Base-by-base conservation (phyloP, 1,140 invertebrate genomes). In the Musca vetustissima region DNA sequence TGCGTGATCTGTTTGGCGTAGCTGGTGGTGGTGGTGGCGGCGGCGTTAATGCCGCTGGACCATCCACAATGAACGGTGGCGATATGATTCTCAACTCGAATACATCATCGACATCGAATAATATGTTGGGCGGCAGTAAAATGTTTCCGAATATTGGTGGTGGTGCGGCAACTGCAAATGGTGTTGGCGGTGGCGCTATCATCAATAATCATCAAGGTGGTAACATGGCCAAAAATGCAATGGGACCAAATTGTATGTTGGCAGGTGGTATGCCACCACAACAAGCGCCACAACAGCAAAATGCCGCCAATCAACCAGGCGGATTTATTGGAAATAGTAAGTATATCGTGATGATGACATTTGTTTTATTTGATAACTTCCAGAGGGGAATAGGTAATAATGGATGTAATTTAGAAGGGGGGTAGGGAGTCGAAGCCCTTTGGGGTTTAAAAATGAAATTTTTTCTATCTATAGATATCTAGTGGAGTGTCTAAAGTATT, bases 321-420 rank as follows among this genome's bases (percentile, higher is more conserved):
- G 75, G 71, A 59, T 79, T 74, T 57, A 75, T 79, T 73, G 70
- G 53, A 49, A 79, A 77, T 69, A 71, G 77, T 79, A 64, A 76
- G 76, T 67, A 14, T 21, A 24, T 28, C 28, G 28, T n/a, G n/a
- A n/a, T n/a, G n/a, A n/a, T n/a, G n/a, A n/a, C n/a, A n/a, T n/a
- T n/a, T n/a, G n/a, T n/a, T n/a, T n/a, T n/a, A n/a, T n/a, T n/a
- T n/a, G n/a, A n/a, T n/a, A n/a, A n/a, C n/a, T n/a, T n/a, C n/a
- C n/a, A n/a, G n/a, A n/a, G n/a, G n/a, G n/a, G n/a, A n/a, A n/a
- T n/a, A n/a, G n/a, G n/a, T n/a, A n/a, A n/a, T n/a, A n/a, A n/a
- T n/a, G n/a, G n/a, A n/a, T n/a, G n/a, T n/a, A n/a, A n/a, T n/a
- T n/a, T n/a, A n/a, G n/a, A n/a, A n/a, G n/a, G n/a, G n/a, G n/a